phyloP scores from a whole-genome alignment of 2,113 vertebrate species.

The Campylorhamphus procurvoides region DNA sequence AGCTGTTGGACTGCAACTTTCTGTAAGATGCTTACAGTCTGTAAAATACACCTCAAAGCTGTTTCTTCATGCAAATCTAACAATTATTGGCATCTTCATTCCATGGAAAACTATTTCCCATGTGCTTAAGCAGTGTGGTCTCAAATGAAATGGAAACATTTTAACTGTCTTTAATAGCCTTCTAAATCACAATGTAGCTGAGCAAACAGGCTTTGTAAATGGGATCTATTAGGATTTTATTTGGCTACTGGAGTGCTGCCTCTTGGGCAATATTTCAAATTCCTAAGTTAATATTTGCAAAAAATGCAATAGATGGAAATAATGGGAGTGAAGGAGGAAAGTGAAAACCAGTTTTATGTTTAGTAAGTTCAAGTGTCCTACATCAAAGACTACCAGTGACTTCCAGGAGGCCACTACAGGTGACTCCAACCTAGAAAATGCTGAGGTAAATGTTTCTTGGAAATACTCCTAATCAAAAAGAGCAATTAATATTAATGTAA shows the following conservation, averaged over 20 bases:
- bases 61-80: not conserved
- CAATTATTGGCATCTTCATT: not conserved
- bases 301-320: constrained; percentile 25
- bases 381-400: constrained; percentile 42
- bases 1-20: not conserved
- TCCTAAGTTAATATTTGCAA: constrained; percentile 61
- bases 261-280: constrained; percentile 69
- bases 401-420: constrained; percentile 22
- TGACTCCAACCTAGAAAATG: constrained; percentile 51
- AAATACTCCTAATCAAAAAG: constrained; percentile 39
- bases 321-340: not conserved
- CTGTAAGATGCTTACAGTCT: not conserved
- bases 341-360: not conserved
- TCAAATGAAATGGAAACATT: constrained; percentile 47
- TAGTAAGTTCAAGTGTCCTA: constrained; percentile 14
- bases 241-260: constrained; percentile 68
- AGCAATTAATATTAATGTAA: constrained; percentile 66
- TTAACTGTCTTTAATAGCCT: constrained; percentile 27
- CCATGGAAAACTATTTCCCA: not conserved
- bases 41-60: not conserved
- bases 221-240: constrained; percentile 64
- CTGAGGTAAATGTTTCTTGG: constrained; percentile 73
- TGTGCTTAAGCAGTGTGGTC: constrained; percentile 3
- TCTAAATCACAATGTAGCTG: constrained; percentile 33
- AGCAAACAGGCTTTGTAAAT: constrained; percentile 52